Base-by-base conservation (phyloP, 2,888 invertebrate genomes). In the Tryphoninae sp. region DNA sequence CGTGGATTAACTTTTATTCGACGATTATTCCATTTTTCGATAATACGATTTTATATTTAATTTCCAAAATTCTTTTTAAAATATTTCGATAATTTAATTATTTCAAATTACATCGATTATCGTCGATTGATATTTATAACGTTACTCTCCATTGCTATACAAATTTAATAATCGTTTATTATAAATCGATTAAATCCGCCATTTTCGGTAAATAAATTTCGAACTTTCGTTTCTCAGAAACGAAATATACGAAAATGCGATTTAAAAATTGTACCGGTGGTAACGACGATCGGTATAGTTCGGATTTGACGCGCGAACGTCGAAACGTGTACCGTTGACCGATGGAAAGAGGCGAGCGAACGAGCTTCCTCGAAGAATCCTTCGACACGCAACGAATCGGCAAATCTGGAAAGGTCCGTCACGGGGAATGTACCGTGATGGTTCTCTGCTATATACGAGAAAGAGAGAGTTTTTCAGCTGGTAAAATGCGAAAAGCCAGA, bases 301-400 rank as follows among this genome's bases (percentile, higher is more conserved):
- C 26, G 69, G 64, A 40, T 64, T 58, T 33, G 64, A 71, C 69
- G 61, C 65, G 58, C 78, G 78, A 58, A 69, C 53, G 64, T 65
- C 19, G 58, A 23, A 62, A 40, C 11, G 33, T 61, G 61, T 45
- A 65, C 33, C 69, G 67, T 62, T 67, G 76, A 76, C 68, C 76
- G 78, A 58, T 80, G 79, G 51, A 76, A 61, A 53, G 59, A 59
- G 19, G 19, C 19, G 19, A 19, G 19, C 19, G 19, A 19, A 23
- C 53, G 53, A 61, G 62, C 61, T 73, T 51, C 59, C 76, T 13
- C 26, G 72, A 45, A 62, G 81, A 59, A 71, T 73, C 69, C 75
- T 80, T 77, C 76, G 72, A 65, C 67, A 83, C 83, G 81, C 81
- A 75, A 82, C 81, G 80, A 84, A 83, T 84, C 84, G 83, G 65